These are phyloP conservation scores for Montipora capitata DNA, from an alignment of 92 coral and sea anemone genomes.

Conservation along the genomic window DNA sequence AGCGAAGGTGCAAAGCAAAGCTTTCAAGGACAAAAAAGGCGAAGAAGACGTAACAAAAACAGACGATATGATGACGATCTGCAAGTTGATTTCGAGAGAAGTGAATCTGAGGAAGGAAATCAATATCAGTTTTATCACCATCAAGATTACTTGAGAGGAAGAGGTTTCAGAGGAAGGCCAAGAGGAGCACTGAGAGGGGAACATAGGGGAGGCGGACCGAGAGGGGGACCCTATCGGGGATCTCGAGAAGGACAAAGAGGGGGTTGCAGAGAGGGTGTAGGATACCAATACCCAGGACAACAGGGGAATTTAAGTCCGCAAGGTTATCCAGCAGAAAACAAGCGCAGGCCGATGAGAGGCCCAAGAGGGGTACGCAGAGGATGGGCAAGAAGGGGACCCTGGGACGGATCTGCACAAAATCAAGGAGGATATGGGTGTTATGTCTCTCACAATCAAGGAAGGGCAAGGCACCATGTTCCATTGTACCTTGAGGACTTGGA, in stretches of 20 bases:
- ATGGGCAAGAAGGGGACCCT: conserved; percentile 16
- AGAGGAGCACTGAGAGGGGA: neutral
- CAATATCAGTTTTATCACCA: neutral
- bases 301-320: neutral
- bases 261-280: neutral
- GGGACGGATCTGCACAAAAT: neutral
- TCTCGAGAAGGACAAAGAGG: neutral
- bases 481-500: neutral
- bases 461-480: neutral
- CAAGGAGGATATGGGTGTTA: conserved; percentile 3
- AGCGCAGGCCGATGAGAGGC: conserved; percentile 12
- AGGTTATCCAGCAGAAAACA: neutral
- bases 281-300: neutral
- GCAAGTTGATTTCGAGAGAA: neutral
- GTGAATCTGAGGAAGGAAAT: neutral
- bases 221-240: neutral
- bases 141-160: neutral
- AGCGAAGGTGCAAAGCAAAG: neutral
- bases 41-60: neutral
- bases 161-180: neutral
- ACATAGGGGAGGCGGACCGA: neutral
- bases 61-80: neutral
- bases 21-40: neutral
- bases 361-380: neutral
- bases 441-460: neutral